Conservation (phyloP, 1,140 invertebrate genomes). For the Dendroctonus ponderosae region DNA sequence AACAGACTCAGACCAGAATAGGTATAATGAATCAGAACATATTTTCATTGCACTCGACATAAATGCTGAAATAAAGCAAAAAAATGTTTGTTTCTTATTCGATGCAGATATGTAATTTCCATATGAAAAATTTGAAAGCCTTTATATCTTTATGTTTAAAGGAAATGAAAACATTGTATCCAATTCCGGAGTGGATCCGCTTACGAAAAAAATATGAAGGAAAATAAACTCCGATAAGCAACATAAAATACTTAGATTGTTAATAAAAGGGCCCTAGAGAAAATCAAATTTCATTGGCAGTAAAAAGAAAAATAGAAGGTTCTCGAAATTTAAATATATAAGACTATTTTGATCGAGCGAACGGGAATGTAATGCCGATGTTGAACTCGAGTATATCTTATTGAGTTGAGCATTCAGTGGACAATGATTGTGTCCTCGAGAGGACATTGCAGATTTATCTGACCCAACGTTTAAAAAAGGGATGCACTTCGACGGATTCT, state of each 20-base stretch:
- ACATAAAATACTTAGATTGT: slow-evolving; percentile 34
- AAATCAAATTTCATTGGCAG: slow-evolving; percentile 32
- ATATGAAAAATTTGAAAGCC: slow-evolving; percentile 18
- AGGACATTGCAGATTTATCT: slow-evolving; percentile 24
- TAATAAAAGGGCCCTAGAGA: slow-evolving; percentile 27
- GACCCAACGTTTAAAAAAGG: slow-evolving; percentile 11
- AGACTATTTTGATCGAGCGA: slow-evolving; percentile 28
- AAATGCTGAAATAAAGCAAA: neutral
- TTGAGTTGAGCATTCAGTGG: slow-evolving; percentile 25
- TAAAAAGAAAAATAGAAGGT: slow-evolving; percentile 33
- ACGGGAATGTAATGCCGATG: slow-evolving; percentile 24
- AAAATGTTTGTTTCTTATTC: slow-evolving; percentile 4
- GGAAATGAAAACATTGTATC: slow-evolving; percentile 30
- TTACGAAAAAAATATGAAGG: slow-evolving; percentile 26
- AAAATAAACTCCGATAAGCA: slow-evolving; percentile 29
- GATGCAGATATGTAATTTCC: slow-evolving; percentile 19
- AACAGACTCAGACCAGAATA: no score
- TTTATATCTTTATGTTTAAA: slow-evolving; percentile 26
- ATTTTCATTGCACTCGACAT: no score
- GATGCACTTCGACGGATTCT: slow-evolving; percentile 20
- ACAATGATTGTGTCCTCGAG: slow-evolving; percentile 21
- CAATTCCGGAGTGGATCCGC: slow-evolving; percentile 22
- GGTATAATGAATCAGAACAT: no score
- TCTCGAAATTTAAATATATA: slow-evolving; percentile 38
- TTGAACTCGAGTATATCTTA: slow-evolving; percentile 26